Percentiles rank a stretch among this genome's conserved stretches.
phyloP scores from a whole-genome alignment of 2,797 vertebrate species.

The Orestias chungarensis region DNA sequence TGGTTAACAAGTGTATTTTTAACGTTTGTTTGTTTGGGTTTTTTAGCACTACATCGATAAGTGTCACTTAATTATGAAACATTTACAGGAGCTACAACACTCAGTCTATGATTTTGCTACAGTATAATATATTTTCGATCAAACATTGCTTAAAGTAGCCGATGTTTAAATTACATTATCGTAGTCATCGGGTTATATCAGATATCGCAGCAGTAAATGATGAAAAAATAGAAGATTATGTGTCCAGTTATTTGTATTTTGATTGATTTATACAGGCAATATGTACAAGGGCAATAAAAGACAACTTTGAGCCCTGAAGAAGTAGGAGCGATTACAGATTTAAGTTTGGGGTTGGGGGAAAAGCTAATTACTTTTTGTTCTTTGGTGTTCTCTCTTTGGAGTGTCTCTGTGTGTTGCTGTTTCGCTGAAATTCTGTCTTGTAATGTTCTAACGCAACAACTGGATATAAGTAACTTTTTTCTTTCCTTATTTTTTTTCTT shows the following conservation, averaged over 20 bases:
- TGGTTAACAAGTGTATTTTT: not conserved
- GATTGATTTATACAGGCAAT: not conserved
- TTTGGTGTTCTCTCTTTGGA: not conserved
- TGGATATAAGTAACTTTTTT: not conserved
- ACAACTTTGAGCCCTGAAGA: not conserved
- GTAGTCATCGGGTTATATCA: not conserved
- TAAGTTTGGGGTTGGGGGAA: not conserved
- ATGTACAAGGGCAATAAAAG: not conserved
- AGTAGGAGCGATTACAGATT: not conserved
- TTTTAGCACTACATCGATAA: not conserved
- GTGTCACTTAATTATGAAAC: not conserved
- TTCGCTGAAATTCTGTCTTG: not conserved
- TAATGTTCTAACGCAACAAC: not conserved
- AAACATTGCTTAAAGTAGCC: not conserved
- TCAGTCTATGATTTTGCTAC: not conserved
- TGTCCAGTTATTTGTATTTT: not conserved
- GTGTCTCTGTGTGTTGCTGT: not conserved
- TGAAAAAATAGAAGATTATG: not conserved
- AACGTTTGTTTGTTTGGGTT: not conserved
- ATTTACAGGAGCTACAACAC: not conserved
- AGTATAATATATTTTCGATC: not conserved
- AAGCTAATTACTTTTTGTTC: not conserved
- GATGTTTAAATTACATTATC: not conserved
- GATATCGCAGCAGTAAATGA: not conserved
- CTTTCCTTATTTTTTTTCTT: not conserved